Conservation (phyloP, 2,888 invertebrate genomes). For the Schrankia costaestrigalis region DNA sequence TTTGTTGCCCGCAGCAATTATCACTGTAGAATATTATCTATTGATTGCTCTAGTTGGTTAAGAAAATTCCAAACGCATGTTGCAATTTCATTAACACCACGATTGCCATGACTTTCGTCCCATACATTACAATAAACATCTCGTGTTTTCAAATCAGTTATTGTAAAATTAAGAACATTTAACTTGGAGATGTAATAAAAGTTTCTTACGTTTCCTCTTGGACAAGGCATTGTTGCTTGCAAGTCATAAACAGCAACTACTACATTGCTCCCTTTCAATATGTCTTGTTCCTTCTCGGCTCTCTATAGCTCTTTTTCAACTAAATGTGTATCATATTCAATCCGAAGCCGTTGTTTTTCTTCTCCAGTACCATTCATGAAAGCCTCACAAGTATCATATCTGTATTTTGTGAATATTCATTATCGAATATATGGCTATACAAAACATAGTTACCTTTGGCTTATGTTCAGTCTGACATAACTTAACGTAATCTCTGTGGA, state of each 20-base stretch:
- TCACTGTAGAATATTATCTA: constrained; percentile 3
- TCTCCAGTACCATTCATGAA: constrained; percentile 4
- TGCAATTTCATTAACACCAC: constrained; percentile 17
- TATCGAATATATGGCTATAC: constrained; percentile 13
- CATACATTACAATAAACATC: constrained; percentile 12
- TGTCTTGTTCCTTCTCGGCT: constrained; percentile 14
- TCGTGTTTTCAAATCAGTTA: constrained; percentile 1
- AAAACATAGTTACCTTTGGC: constrained; percentile 9
- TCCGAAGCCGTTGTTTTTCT: constrained; percentile 4
- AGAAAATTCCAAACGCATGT: constrained; percentile 13
- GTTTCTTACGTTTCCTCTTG: constrained; percentile 36
- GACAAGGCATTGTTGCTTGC: constrained; percentile 3
- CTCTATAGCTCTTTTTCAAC: constrained; percentile 11
- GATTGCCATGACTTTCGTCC: constrained; percentile 15
- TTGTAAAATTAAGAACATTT: constrained; percentile 5
- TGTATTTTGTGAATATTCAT: constrained; percentile 13
- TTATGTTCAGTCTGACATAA: constrained; percentile 5
- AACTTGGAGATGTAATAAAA: constrained; percentile 7
- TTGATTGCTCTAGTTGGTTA: constrained; percentile 3
- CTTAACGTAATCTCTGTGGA: no score
- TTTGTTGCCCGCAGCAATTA: constrained; percentile 2
- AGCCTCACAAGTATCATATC: constrained; percentile 10
- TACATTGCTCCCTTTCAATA: constrained; percentile 5
- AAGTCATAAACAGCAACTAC: constrained; percentile 2
- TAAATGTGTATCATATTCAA: constrained; percentile 12